A percentile compares a stretch with the other conserved stretches of the same genome.
Conservation (phyloP, 2,113 vertebrate genomes). For the Fulica atra region DNA sequence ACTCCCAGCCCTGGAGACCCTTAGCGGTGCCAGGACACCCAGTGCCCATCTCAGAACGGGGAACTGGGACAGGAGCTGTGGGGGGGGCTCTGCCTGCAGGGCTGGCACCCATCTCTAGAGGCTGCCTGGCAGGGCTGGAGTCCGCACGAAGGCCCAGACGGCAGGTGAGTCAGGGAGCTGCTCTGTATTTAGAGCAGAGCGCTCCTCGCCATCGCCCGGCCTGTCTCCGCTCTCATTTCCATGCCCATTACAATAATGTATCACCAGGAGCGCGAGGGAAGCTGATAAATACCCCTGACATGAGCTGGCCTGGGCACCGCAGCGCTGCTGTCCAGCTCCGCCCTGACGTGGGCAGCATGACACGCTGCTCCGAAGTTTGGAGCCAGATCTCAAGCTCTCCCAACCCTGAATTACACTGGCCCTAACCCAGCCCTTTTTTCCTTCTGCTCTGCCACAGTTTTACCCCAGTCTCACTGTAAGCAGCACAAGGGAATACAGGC, state of each 20-base stretch:
- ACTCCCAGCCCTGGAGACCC: neutral
- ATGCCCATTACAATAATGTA: constrained; percentile 1
- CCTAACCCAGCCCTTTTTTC: neutral
- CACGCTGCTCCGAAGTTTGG: neutral
- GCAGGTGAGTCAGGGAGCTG: constrained; percentile 54
- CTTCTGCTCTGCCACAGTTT: neutral
- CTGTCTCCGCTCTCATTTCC: constrained; percentile 8
- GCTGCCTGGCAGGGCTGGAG: constrained; percentile 18
- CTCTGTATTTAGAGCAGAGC: neutral
- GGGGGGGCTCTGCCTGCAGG: neutral
- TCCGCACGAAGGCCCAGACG: neutral
- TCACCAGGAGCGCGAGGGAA: neutral
- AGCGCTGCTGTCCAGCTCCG: constrained; percentile 9
- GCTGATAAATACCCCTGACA: neutral
- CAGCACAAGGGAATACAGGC: neutral
- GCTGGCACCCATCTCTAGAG: neutral
- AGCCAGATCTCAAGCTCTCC: neutral
- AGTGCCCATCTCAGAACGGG: neutral
- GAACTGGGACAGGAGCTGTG: neutral
- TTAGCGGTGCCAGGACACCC: neutral
- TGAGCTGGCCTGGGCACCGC: neutral
- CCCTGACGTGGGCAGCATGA: neutral
- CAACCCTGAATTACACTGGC: neutral
- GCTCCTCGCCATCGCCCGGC: neutral
- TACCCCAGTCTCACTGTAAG: neutral